Evolutionary conservation across 2,797 vertebrate genomes (phyloP).

Genomic region (Ptychobarbus kaznakovi): DNA sequence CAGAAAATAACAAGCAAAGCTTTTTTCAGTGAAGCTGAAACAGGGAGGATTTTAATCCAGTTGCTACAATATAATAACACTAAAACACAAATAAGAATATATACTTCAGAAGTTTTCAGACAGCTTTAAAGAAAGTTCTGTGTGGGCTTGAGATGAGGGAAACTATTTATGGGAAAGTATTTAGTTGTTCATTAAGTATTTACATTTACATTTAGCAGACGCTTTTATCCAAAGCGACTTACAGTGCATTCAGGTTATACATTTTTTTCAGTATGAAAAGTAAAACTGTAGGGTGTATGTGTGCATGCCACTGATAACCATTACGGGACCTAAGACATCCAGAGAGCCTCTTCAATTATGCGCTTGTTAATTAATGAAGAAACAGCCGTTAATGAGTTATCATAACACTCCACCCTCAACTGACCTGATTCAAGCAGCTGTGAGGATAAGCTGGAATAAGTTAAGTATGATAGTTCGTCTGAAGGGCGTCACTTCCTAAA

Average conservation of each 20-base stretch:
- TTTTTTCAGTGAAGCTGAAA: background rate
- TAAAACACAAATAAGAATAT: background rate
- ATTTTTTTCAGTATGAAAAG: too few relatives aligned
- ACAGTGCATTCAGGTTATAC: too few relatives aligned
- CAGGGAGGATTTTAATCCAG: background rate
- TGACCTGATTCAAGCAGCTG: background rate
- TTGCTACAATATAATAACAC: background rate
- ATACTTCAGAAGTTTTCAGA: slow-evolving; percentile 6
- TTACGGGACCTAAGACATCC: background rate
- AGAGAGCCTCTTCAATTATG: slow-evolving; percentile 26
- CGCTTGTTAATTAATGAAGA: slow-evolving; percentile 39
- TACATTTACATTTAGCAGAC: too few relatives aligned
- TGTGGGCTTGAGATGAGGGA: background rate
- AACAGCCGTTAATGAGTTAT: slow-evolving; percentile 39
- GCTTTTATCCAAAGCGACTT: too few relatives aligned
- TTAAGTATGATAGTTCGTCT: slow-evolving; percentile 10
- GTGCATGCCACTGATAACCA: slow-evolving; percentile 24
- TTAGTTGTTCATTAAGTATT: background rate
- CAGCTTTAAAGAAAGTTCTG: background rate
- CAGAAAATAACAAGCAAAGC: background rate
- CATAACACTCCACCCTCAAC: background rate
- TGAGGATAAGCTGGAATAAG: background rate
- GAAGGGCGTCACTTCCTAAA: background rate
- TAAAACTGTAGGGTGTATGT: slow-evolving; percentile 25
- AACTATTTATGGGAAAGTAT: background rate